Evolutionary conservation across 2,113 vertebrate species (phyloP).

Genomic region (Onychostoma macrolepis): DNA sequence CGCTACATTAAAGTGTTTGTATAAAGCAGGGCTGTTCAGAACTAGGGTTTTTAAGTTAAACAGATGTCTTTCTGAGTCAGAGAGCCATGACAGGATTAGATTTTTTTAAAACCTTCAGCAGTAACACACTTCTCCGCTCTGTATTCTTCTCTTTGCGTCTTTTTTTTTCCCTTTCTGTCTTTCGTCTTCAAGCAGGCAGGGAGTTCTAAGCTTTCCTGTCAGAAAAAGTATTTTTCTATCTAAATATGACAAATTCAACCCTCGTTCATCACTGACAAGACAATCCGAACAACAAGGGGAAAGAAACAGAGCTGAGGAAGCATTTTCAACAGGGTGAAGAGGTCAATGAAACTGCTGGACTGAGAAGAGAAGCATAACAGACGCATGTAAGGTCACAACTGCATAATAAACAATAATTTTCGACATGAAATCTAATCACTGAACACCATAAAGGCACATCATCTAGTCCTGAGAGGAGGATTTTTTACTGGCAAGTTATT

Average conservation of each 20-base stretch:
- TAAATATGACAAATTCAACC: conserved; percentile 30
- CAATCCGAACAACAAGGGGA: not conserved
- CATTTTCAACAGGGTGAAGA: conserved; percentile 1
- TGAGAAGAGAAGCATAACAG: not conserved
- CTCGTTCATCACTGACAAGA: not conserved
- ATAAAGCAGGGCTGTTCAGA: conserved; percentile 24
- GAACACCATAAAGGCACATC: not conserved
- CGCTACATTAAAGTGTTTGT: conserved; percentile 22
- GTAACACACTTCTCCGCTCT: not conserved
- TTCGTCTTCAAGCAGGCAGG: not conserved
- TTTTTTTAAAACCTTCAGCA: conserved; percentile 3
- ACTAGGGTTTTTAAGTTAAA: conserved; percentile 28
- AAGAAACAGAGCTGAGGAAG: not conserved
- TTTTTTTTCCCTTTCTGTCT: not conserved
- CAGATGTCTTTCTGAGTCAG: conserved; percentile 37
- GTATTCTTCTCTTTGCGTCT: not conserved
- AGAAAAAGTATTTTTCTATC: not conserved
- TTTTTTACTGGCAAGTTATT: conserved; percentile 7
- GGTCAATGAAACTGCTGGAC: not conserved
- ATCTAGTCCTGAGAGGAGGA: not conserved
- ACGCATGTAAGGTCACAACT: not conserved
- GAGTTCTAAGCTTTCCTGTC: conserved; percentile 16
- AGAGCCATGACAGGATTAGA: conserved; percentile 39
- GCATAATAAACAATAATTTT: not conserved
- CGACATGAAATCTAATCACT: not conserved